Percentiles rank a stretch among this genome's conserved stretches.
Conservation (phyloP, 2,797 vertebrate genomes). For the Pangasius sanitwongsei region DNA sequence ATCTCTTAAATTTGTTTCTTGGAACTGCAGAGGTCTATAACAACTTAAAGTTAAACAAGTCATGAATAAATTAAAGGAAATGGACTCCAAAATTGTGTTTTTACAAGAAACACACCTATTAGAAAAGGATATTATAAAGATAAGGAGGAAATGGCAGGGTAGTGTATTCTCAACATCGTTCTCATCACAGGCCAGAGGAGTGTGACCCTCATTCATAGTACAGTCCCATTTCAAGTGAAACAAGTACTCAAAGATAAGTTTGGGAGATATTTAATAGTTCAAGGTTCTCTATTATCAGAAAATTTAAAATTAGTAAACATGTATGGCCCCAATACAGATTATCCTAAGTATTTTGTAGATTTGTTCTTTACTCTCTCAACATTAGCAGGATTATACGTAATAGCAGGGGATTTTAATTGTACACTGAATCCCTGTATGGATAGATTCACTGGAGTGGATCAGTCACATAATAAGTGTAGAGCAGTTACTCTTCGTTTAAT, state of each 20-base stretch:
- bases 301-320: neutral
- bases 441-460: neutral
- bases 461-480: neutral
- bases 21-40: neutral
- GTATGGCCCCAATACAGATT: neutral
- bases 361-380: neutral
- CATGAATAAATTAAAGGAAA: too few relatives aligned
- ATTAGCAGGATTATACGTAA: neutral
- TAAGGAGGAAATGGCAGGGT: neutral
- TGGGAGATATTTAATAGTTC: neutral
- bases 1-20: too few relatives aligned
- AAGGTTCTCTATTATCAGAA: neutral
- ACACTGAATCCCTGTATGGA: neutral
- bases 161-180: neutral
- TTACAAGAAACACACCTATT: too few relatives aligned
- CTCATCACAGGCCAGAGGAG: neutral
- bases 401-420: neutral
- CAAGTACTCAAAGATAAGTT: neutral
- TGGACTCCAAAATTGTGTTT: too few relatives aligned
- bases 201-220: neutral
- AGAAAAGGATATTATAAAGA: neutral
- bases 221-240: neutral
- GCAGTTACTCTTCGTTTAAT: neutral
- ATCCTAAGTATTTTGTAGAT: neutral
- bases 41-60: neutral